Percentiles rank a stretch among this genome's conserved stretches.
phyloP scores from a whole-genome alignment of 2,797 vertebrate genomes.

The Propithecus deckenii region DNA sequence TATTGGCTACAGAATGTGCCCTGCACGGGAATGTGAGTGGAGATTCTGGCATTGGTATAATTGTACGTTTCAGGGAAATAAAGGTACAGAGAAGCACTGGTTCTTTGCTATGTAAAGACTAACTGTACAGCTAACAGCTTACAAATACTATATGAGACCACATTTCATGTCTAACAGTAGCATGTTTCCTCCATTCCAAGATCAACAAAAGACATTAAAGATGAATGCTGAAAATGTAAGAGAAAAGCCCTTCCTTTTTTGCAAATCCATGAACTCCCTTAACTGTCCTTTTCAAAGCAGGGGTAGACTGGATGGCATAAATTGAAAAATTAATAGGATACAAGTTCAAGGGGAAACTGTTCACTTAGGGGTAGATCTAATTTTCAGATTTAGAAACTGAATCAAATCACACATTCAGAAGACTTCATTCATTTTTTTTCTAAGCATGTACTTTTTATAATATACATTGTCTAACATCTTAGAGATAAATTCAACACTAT shows the following conservation, averaged over 20 bases:
- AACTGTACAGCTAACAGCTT: conserved; percentile 72
- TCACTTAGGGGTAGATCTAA: not conserved
- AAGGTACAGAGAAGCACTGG: conserved; percentile 72
- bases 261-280: not conserved
- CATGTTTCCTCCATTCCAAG: conserved; percentile 79
- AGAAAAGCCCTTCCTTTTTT: not conserved
- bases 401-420: not conserved
- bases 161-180: conserved; percentile 56
- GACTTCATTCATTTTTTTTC: not conserved
- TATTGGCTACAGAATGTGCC: not conserved
- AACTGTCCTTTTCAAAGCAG: not conserved
- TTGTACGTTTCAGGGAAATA: conserved; percentile 48
- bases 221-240: not conserved
- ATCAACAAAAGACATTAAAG: conserved; percentile 73
- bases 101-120: conserved; percentile 68
- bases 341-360: not conserved
- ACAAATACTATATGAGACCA: conserved; percentile 54
- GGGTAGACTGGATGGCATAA: not conserved
- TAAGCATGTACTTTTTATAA: not conserved
- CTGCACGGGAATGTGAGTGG: not conserved
- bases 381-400: conserved; percentile 33
- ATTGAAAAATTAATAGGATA: not conserved
- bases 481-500: not conserved
- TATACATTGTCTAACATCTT: not conserved
- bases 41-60: conserved; percentile 51